Evolutionary conservation across 2,888 invertebrate species (phyloP).

Genomic region (Lapara coniferarum): DNA sequence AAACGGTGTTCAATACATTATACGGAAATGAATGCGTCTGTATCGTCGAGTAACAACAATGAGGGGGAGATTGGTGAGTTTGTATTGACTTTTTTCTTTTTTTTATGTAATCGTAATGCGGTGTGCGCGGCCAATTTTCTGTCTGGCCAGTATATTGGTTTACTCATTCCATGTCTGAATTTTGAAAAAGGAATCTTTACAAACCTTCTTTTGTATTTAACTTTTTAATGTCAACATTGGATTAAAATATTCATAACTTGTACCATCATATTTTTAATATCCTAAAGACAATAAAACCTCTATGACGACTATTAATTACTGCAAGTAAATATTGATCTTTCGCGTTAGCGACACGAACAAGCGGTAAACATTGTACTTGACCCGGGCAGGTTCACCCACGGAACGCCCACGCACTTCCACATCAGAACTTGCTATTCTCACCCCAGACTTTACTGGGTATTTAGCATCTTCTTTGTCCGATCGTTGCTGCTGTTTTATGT

Average conservation of each 20-base stretch:
- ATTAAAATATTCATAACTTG: not conserved
- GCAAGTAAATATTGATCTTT: slow-evolving; percentile 13
- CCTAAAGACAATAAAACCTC: not conserved
- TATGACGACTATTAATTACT: not conserved
- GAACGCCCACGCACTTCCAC: slow-evolving; percentile 46
- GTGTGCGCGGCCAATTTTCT: not conserved
- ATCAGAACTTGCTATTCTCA: slow-evolving; percentile 47
- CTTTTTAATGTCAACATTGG: too few species aligned
- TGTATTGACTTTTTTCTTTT: slow-evolving; percentile 18
- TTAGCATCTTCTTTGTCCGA: not conserved
- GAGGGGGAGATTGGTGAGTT: slow-evolving; percentile 36
- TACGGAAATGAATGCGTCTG: slow-evolving; percentile 29
- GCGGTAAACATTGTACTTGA: slow-evolving; percentile 45
- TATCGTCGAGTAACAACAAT: slow-evolving; percentile 40
- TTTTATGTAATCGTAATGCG: not conserved
- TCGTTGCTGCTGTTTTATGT: not conserved
- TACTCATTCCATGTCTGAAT: not conserved
- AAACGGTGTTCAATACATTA: slow-evolving; percentile 20
- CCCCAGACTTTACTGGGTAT: not conserved
- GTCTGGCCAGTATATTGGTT: not conserved
- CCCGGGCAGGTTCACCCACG: slow-evolving; percentile 45
- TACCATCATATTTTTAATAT: not conserved
- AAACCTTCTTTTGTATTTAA: too few species aligned
- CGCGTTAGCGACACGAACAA: not conserved
- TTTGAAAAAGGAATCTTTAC: not conserved